Percentiles rank a stretch among this genome's conserved stretches.
Evolutionary conservation across 2,113 vertebrate genomes (phyloP).

Genomic region (Alligator sinensis): DNA sequence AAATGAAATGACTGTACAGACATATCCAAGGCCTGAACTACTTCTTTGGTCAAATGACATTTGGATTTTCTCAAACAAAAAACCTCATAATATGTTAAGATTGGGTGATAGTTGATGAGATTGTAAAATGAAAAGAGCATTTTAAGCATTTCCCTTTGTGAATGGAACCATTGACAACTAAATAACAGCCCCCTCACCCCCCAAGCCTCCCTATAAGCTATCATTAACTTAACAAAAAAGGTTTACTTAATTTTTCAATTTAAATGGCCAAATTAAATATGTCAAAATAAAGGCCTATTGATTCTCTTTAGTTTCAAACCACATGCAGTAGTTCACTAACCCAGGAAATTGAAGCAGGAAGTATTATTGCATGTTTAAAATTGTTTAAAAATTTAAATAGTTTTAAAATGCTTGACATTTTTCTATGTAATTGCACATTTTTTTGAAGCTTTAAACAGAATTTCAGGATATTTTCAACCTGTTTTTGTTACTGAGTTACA

Average conservation of each 20-base stretch:
- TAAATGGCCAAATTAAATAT: neutral
- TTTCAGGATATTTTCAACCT: neutral
- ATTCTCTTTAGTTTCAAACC: neutral
- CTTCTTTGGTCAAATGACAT: neutral
- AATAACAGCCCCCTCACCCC: neutral
- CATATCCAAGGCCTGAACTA: neutral
- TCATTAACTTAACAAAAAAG: neutral
- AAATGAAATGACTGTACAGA: too few relatives aligned
- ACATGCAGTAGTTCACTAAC: neutral
- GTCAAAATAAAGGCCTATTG: neutral
- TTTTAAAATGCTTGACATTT: too few relatives aligned
- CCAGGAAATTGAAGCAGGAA: neutral
- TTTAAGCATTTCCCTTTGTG: neutral
- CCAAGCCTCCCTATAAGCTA: neutral
- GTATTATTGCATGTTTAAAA: neutral
- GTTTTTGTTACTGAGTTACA: neutral
- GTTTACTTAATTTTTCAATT: neutral
- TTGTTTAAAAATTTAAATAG: neutral
- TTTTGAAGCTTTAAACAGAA: neutral
- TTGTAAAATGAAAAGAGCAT: neutral
- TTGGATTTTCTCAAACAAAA: neutral
- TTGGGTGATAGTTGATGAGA: neutral
- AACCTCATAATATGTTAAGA: neutral
- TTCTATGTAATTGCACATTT: neutral
- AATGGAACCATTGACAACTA: neutral